Base-by-base conservation (phyloP, 2,888 invertebrate genomes). In the Muscina levida region DNA sequence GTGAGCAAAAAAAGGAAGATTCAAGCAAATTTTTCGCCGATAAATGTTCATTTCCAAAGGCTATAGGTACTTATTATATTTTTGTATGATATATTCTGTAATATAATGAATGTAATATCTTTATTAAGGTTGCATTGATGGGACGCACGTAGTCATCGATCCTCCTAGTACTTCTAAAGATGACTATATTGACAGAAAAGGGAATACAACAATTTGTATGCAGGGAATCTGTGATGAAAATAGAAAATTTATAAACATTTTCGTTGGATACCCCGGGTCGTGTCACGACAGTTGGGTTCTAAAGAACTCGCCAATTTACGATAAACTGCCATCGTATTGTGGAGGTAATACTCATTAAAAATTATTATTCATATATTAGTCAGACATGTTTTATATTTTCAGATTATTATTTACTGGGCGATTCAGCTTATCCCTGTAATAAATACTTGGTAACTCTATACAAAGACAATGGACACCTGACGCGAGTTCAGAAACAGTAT, bases 351-450 rank as follows among this genome's bases (percentile, higher is more conserved):
- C n/a, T n/a, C n/a, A n/a, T n/a, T n/a, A n/a, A n/a, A 51, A 22
- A 39, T 1, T 53, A 4, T 13, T 22, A 53, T 4, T 2, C 1
- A 22, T 53, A 53, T 13, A 2, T 53, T 19, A 17, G 17, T 53
- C 10, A 8, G 1, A 2, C 5, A 10, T 53, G 11, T 1, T 11
- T 22, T 22, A 11, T 53, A 26, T 51, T 70, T 79, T 17, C 24
- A 75, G 75, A 62, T 15, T 59, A 57, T 44, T 62, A 68, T 70
- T 5, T 80, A 31, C 56, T 80, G 13, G 79, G 80, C n/a, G 80
- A 81, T 46, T 82, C 71, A 5, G 73, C 80, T 11, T 83, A 83
- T 65, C 72, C 71, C 6, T 77, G 75, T 39, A 59, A 65, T n/a
- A 53, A 72, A 11, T 24, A 71, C 44, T 3, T 82, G 5, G 10